Conservation (phyloP, 2,797 vertebrate species). For the Benthosema pterotum region DNA sequence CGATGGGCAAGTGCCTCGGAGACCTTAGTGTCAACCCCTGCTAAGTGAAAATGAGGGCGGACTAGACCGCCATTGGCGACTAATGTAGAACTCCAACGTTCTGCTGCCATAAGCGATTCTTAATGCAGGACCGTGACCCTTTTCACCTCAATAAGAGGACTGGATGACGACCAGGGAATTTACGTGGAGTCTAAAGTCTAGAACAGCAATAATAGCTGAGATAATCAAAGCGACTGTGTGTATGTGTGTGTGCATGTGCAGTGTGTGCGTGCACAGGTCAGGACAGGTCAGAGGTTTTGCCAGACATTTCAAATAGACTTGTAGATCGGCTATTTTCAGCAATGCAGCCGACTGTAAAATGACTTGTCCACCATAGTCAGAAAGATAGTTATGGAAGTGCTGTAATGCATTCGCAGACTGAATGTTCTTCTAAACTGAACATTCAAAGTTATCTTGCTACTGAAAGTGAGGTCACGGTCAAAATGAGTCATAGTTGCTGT, state of each 20-base stretch:
- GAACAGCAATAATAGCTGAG: neutral
- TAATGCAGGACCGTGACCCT: neutral
- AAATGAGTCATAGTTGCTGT: conserved; percentile 1
- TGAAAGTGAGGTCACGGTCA: neutral
- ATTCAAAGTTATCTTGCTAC: neutral
- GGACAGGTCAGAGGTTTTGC: conserved; percentile 19
- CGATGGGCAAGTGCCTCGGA: too few species aligned
- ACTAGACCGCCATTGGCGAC: neutral
- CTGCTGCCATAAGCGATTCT: neutral
- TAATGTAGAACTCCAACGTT: neutral
- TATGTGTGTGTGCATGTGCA: neutral
- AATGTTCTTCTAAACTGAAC: neutral
- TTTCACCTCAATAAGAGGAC: neutral
- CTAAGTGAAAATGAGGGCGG: neutral
- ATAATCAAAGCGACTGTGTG: neutral
- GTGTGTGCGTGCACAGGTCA: conserved; percentile 11
- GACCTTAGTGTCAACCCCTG: too few species aligned
- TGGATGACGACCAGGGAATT: neutral
- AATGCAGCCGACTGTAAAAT: too few species aligned
- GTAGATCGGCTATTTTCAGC: too few species aligned
- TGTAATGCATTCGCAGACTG: neutral
- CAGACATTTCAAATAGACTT: conserved; percentile 37
- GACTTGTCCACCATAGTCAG: too few species aligned
- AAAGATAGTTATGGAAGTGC: too few species aligned
- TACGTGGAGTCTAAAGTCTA: neutral